phyloP scores from a whole-genome alignment of 2,797 vertebrate genomes.

The Fistularia commersonii region DNA sequence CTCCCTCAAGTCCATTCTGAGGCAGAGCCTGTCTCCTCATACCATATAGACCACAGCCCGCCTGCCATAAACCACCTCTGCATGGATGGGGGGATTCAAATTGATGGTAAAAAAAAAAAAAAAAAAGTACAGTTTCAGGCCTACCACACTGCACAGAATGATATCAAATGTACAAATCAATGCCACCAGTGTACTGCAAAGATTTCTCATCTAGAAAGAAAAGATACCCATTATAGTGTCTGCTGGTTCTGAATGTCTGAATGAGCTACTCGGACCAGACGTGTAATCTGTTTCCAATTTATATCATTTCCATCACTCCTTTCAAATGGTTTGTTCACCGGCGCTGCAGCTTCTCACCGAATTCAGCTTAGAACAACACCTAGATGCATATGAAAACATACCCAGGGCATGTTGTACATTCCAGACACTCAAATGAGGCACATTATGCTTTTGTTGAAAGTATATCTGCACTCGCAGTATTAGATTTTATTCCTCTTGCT shows the following conservation, averaged over 20 bases:
- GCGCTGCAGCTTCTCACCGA: constrained; percentile 35
- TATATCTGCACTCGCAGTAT: constrained; percentile 32
- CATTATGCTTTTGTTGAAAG: constrained; percentile 44
- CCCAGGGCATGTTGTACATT: constrained; percentile 31
- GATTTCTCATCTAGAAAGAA: constrained; percentile 18
- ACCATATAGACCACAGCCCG: constrained; percentile 20
- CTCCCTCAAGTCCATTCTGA: constrained; percentile 38
- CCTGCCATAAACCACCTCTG: constrained; percentile 16
- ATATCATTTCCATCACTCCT: constrained; percentile 38
- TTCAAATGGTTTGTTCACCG: constrained; percentile 38
- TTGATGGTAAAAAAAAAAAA: not conserved
- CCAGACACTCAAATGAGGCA: constrained; percentile 54
- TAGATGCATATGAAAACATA: constrained; percentile 54
- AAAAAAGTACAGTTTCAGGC: constrained; percentile 3
- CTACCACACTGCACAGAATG: constrained; percentile 7
- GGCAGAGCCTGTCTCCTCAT: constrained; percentile 18
- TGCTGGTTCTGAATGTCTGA: constrained; percentile 16
- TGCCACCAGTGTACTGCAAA: constrained; percentile 16
- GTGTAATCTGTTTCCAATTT: constrained; percentile 60
- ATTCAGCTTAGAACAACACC: constrained; percentile 51
- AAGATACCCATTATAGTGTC: constrained; percentile 18
- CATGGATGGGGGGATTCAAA: constrained; percentile 8
- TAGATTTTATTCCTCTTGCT: constrained; percentile 16
- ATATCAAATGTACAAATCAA: constrained; percentile 34
- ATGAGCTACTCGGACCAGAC: constrained; percentile 27